Percentiles rank a stretch among this genome's conserved stretches.
Conservation (phyloP, 2,888 invertebrate species). For the Chromoteleia sp. region DNA sequence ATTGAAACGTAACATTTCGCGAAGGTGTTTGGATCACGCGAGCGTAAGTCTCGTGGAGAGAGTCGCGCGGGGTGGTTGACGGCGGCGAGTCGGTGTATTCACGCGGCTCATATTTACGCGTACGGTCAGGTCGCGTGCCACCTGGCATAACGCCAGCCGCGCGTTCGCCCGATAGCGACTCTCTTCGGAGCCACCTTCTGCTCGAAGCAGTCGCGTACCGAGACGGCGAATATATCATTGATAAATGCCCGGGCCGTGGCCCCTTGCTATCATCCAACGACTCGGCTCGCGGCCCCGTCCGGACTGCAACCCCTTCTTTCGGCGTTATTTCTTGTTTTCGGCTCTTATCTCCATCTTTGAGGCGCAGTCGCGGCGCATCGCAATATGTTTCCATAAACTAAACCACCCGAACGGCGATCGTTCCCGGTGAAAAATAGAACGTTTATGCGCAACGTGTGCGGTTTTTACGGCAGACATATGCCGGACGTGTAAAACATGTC, state of each 20-base stretch:
- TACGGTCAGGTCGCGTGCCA: constrained; percentile 80
- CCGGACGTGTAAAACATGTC: constrained; percentile 44
- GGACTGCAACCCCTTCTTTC: constrained; percentile 66
- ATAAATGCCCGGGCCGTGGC: constrained; percentile 79
- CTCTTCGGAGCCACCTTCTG: constrained; percentile 69
- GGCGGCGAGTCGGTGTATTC: constrained; percentile 75
- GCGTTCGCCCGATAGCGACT: constrained; percentile 69
- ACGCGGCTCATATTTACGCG: constrained; percentile 78
- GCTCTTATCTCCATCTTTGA: constrained; percentile 64
- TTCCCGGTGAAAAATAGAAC: constrained; percentile 59
- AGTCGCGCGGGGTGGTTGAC: constrained; percentile 49
- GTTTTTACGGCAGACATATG: constrained; percentile 45
- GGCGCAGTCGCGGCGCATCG: constrained; percentile 42
- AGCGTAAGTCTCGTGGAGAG: constrained; percentile 12
- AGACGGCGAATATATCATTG: constrained; percentile 80
- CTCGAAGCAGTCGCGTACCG: constrained; percentile 72
- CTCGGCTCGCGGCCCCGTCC: constrained; percentile 39
- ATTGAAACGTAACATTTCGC: constrained; percentile 16
- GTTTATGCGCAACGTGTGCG: constrained; percentile 44
- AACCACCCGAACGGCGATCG: constrained; percentile 26
- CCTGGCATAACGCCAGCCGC: constrained; percentile 80
- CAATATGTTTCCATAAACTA: constrained; percentile 58
- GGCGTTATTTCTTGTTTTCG: constrained; percentile 73
- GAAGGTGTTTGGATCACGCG: constrained; percentile 25
- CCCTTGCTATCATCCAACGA: constrained; percentile 74